Percentiles rank a stretch among this genome's conserved stretches.
These are phyloP conservation scores for Meliscaeva auricollis DNA, from an alignment of 2,888 invertebrate species.

Conservation along the genomic window DNA sequence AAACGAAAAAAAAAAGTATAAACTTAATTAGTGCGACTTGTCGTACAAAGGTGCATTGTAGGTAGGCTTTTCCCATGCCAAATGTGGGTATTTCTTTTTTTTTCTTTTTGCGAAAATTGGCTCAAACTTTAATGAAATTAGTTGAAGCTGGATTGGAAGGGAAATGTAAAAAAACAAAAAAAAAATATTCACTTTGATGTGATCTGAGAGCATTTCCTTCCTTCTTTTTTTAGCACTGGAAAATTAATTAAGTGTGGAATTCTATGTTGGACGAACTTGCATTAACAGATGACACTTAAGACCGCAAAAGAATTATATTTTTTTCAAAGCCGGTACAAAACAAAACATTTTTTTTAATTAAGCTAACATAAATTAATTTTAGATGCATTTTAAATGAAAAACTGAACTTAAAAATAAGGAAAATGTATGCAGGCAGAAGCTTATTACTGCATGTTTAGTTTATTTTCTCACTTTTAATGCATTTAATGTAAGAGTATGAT, in stretches of 20 bases:
- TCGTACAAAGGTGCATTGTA: conserved; percentile 20
- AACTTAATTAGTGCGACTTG: conserved; percentile 60
- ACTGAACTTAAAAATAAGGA: no score
- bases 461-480: no score
- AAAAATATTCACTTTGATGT: conserved; percentile 67
- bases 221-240: conserved; percentile 4
- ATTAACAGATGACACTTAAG: background rate
- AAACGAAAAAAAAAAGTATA: conserved; percentile 16
- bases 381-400: no score
- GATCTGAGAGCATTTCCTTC: conserved; percentile 52
- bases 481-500: no score
- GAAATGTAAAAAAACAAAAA: background rate
- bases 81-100: conserved; percentile 1
- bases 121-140: conserved; percentile 73
- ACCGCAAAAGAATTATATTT: no score
- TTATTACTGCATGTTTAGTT: no score
- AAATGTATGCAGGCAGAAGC: no score
- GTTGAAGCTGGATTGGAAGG: conserved; percentile 10
- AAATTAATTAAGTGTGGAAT: conserved; percentile 40
- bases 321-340: no score
- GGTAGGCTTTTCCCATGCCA: conserved; percentile 43
- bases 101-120: conserved; percentile 57
- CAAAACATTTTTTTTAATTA: no score
- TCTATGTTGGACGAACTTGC: background rate
- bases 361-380: no score